Evolutionary conservation across 2,888 invertebrate genomes (phyloP).

Genomic region (Trachelus stipa): DNA sequence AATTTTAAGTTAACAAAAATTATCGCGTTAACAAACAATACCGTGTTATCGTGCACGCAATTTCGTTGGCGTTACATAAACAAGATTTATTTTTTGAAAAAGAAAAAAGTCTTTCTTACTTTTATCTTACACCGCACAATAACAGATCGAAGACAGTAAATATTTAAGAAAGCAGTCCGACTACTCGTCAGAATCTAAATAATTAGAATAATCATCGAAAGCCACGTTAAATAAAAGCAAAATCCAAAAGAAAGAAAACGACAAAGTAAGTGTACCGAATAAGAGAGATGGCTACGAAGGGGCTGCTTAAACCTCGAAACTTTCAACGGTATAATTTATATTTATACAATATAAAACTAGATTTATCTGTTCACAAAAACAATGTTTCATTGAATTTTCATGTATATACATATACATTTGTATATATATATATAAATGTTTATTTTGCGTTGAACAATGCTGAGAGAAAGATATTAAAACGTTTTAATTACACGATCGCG

Average conservation of each 20-base stretch:
- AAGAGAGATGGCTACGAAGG: constrained; percentile 44
- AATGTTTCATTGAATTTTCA: constrained; percentile 40
- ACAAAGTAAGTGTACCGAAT: too few relatives aligned
- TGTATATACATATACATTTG: constrained; percentile 36
- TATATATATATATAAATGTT: constrained; percentile 15
- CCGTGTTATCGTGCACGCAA: background rate
- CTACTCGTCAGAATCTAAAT: too few relatives aligned
- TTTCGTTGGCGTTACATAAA: too few relatives aligned
- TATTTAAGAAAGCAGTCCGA: too few relatives aligned
- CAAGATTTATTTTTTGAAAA: background rate
- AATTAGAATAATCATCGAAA: background rate
- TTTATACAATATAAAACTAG: constrained; percentile 61
- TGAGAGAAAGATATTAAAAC: constrained; percentile 30
- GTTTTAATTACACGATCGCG: constrained; percentile 39
- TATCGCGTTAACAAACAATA: background rate
- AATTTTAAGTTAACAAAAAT: too few relatives aligned
- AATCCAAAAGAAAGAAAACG: constrained; percentile 30
- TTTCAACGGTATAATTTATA: constrained; percentile 51
- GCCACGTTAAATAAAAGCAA: constrained; percentile 1
- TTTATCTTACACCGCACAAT: too few relatives aligned
- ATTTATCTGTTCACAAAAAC: constrained; percentile 54
- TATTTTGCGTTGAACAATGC: constrained; percentile 27
- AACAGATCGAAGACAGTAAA: too few relatives aligned
- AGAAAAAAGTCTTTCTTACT: constrained; percentile 12
- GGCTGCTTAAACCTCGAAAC: constrained; percentile 38